Conservation (phyloP, 2,113 vertebrate species). For the Uria lomvia region DNA sequence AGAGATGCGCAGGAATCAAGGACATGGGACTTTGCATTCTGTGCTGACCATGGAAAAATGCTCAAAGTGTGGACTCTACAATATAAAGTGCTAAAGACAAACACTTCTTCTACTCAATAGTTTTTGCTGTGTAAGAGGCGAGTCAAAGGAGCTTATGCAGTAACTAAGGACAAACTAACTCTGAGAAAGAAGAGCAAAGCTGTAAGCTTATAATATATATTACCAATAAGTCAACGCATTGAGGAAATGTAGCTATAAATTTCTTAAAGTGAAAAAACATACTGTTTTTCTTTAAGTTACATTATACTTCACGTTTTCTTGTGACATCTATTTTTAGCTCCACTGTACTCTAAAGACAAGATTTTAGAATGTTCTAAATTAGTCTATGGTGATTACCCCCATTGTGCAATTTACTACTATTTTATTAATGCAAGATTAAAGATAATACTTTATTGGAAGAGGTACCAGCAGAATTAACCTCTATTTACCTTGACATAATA, state of each 20-base stretch:
- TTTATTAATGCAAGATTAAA: conserved; percentile 82
- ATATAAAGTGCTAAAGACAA: background rate
- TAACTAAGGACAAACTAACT: background rate
- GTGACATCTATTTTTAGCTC: conserved; percentile 63
- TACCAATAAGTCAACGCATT: background rate
- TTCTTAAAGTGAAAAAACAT: background rate
- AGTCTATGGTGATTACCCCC: conserved; percentile 68
- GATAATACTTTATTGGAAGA: conserved; percentile 75
- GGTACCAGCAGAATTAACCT: conserved; percentile 77
- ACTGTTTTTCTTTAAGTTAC: background rate
- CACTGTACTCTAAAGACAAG: conserved; percentile 44
- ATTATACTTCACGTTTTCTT: conserved; percentile 44
- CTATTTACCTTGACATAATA: conserved; percentile 82
- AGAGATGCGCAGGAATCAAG: background rate
- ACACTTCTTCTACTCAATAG: background rate
- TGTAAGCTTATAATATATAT: background rate
- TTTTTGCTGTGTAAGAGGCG: background rate
- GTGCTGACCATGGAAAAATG: background rate
- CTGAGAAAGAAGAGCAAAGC: background rate
- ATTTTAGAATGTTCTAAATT: conserved; percentile 74
- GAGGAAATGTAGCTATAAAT: background rate
- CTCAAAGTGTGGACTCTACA: background rate
- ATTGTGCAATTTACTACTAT: conserved; percentile 74
- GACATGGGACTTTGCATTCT: accelerated
- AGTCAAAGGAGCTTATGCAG: background rate